Evolutionary conservation across 2,797 vertebrate species (phyloP).

Genomic region (Gouania willdenowi): DNA sequence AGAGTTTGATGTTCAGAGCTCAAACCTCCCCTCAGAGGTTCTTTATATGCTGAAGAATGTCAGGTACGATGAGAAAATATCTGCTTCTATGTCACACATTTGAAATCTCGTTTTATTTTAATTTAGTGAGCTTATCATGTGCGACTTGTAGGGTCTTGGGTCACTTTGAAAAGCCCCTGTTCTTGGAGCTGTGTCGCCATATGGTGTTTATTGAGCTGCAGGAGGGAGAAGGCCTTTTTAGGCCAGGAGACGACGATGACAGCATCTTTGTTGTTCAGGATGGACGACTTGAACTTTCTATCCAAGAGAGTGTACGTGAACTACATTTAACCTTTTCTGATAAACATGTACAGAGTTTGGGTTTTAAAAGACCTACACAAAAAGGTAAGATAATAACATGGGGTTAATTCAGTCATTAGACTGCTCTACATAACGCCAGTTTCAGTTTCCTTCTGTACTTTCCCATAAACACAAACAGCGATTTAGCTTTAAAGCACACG

Average conservation of each 20-base stretch:
- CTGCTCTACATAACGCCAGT: not conserved
- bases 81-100: too few relatives aligned
- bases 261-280: conserved; percentile 97
- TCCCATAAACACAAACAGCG: too few relatives aligned
- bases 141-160: conserved; percentile 84
- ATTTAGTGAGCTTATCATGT: conserved; percentile 10
- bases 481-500: too few relatives aligned
- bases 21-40: conserved; percentile 91
- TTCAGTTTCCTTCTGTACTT: not conserved
- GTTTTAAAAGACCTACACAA: too few relatives aligned
- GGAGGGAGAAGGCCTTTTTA: conserved; percentile 88
- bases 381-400: too few relatives aligned
- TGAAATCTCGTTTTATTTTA: not conserved
- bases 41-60: conserved; percentile 99
- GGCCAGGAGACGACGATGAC: conserved; percentile 87
- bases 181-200: conserved; percentile 94
- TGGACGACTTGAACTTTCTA: conserved; percentile 88
- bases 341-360: too few relatives aligned
- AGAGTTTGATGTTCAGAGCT: conserved; percentile 93
- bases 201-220: conserved; percentile 93
- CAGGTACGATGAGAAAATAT: conserved; percentile 45
- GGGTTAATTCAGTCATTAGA: too few relatives aligned
- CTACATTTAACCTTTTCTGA: too few relatives aligned
- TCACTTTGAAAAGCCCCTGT: conserved; percentile 96
- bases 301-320: conserved; percentile 80